Conservation (phyloP, 2,888 invertebrate species). For the Anoncus sp. region DNA sequence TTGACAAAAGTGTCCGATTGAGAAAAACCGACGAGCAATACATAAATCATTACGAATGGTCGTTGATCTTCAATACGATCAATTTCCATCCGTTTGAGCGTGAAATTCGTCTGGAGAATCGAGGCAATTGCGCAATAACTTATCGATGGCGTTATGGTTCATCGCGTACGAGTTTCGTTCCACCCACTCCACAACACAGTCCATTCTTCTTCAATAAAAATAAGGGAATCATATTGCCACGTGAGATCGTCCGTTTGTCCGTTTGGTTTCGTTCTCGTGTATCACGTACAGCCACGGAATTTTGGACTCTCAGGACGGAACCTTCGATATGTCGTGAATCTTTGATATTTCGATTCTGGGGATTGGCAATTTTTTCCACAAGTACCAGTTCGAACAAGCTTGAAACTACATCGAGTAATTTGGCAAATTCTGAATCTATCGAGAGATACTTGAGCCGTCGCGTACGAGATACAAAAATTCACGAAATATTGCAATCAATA, state of each 20-base stretch:
- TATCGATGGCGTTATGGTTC: constrained; percentile 83
- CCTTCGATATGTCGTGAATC: constrained; percentile 77
- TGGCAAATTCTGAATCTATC: constrained; percentile 32
- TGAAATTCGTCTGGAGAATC: constrained; percentile 83
- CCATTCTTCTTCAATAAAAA: constrained; percentile 86
- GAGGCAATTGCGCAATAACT: constrained; percentile 84
- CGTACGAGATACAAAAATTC: constrained; percentile 64
- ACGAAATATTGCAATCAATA: constrained; percentile 68
- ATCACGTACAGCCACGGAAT: constrained; percentile 83
- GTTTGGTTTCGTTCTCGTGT: constrained; percentile 84
- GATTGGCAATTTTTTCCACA: constrained; percentile 46
- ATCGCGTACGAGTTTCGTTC: constrained; percentile 61
- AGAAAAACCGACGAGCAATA: constrained; percentile 23
- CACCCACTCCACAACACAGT: constrained; percentile 72
- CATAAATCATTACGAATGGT: constrained; percentile 62
- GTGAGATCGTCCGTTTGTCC: constrained; percentile 82
- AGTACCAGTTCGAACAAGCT: background rate
- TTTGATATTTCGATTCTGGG: constrained; percentile 70
- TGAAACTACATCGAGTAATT: background rate
- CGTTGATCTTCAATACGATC: constrained; percentile 63
- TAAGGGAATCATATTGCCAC: constrained; percentile 84
- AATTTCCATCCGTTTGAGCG: constrained; percentile 46
- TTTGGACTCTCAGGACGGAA: constrained; percentile 84
- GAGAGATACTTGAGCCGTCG: constrained; percentile 65
- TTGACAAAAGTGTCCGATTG: constrained; percentile 34